Conservation (phyloP, 2,113 vertebrate genomes). For the Equus quagga region DNA sequence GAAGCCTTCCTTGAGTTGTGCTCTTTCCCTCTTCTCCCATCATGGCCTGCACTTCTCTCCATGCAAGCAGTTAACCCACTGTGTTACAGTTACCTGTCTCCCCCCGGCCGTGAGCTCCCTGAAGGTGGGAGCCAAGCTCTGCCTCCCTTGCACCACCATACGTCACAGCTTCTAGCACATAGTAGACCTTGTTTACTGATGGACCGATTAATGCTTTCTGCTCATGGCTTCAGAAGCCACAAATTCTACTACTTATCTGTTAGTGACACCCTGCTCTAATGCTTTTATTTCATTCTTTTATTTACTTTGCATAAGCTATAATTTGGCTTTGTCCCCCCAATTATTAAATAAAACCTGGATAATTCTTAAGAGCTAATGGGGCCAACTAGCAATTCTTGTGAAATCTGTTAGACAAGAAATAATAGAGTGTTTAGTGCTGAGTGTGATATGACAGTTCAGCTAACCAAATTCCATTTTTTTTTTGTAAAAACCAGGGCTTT, state of each 20-base stretch:
- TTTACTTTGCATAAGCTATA: background rate
- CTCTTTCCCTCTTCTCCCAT: background rate
- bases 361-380: background rate
- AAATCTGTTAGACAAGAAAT: constrained; percentile 13
- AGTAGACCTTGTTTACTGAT: background rate
- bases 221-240: background rate
- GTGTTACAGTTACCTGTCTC: background rate
- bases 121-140: background rate
- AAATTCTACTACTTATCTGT: background rate
- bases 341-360: background rate
- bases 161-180: no score
- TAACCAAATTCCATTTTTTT: background rate
- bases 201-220: background rate
- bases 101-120: background rate
- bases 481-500: background rate
- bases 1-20: background rate
- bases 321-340: background rate
- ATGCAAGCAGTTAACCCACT: background rate
- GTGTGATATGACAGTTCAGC: background rate
- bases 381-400: background rate
- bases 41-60: background rate
- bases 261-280: background rate
- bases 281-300: background rate
- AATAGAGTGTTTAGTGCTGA: background rate
- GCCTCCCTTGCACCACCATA: no score